Evolutionary conservation across 2,888 invertebrate genomes (phyloP).

Genomic region (Linyphia triangularis): DNA sequence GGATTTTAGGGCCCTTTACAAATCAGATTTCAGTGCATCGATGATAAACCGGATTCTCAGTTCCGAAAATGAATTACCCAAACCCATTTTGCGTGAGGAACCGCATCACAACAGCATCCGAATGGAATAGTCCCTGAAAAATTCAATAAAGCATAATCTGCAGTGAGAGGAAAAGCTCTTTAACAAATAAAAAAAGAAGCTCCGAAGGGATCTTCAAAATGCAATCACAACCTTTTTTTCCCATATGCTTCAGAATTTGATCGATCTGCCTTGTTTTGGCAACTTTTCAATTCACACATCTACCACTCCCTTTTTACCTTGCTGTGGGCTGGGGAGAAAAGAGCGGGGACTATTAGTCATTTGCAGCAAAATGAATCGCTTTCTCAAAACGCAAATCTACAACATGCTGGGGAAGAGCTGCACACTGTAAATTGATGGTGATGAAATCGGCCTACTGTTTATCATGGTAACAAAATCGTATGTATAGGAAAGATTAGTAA

Average conservation of each 20-base stretch:
- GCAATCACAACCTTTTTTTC: constrained; percentile 60
- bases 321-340: constrained; percentile 30
- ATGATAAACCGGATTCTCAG: constrained; percentile 3
- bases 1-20: background rate
- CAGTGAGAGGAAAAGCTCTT: constrained; percentile 27
- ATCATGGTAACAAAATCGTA: no score
- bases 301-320: constrained; percentile 64
- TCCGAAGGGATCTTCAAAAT: constrained; percentile 58
- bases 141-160: constrained; percentile 3
- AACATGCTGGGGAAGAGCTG: no score
- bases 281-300: constrained; percentile 73
- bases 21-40: background rate
- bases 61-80: background rate
- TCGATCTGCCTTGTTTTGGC: constrained; percentile 68
- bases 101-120: constrained; percentile 1
- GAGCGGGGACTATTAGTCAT: constrained; percentile 55
- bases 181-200: constrained; percentile 35
- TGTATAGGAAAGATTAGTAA: no score
- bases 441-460: no score
- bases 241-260: constrained; percentile 61
- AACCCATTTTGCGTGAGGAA: background rate
- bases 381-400: constrained; percentile 62
- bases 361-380: constrained; percentile 52
- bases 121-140: background rate
- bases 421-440: no score